A percentile compares a stretch with the other conserved stretches of the same genome.
Conservation (phyloP, 2,113 vertebrate genomes). For the Gracilinanus agilis region DNA sequence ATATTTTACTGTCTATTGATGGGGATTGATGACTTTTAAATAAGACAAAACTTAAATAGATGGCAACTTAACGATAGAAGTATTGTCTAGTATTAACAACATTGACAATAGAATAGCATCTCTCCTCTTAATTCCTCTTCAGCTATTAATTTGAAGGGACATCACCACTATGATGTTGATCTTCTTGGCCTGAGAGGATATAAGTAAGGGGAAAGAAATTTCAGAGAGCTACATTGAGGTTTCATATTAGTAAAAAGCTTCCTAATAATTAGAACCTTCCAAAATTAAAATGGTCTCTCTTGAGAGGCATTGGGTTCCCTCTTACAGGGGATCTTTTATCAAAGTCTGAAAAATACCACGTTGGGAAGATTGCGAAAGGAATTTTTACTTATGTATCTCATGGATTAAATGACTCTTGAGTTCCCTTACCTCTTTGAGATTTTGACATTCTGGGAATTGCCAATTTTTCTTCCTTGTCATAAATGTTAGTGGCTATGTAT, state of each 20-base stretch:
- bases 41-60: not conserved
- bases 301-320: not conserved
- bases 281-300: not conserved
- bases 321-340: not conserved
- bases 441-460: not conserved
- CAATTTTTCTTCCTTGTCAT: not conserved
- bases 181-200: not conserved
- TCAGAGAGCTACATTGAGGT: not conserved
- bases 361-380: not conserved
- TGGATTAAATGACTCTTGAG: not conserved
- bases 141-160: not conserved
- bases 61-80: not conserved
- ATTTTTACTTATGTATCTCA: not conserved
- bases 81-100: not conserved
- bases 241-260: not conserved
- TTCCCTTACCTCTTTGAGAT: not conserved
- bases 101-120: not conserved
- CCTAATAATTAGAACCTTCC: not conserved
- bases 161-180: not conserved
- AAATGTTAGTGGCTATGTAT: not conserved
- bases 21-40: slow-evolving; percentile 34
- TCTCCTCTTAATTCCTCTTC: not conserved
- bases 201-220: not conserved
- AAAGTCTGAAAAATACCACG: not conserved
- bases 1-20: slow-evolving; percentile 10